A percentile compares a stretch with the other conserved stretches of the same genome.
Evolutionary conservation across 1,140 invertebrate species (phyloP).

Genomic region (Gryon sp.): DNA sequence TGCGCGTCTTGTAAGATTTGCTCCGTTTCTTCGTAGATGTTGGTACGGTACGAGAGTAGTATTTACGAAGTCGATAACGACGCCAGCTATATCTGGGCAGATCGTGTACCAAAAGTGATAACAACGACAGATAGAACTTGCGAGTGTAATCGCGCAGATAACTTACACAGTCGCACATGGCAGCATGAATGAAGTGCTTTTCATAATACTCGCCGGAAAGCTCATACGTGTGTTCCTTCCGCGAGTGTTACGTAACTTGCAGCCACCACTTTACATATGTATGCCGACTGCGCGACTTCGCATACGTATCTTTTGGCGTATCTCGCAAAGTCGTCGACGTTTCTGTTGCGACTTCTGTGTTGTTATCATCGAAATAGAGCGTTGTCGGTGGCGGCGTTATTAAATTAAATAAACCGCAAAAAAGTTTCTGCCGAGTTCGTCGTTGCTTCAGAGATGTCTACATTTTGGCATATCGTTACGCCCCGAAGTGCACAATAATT

Average conservation of each 20-base stretch:
- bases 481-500: conserved; percentile 15
- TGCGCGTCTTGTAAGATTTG: conserved; percentile 26
- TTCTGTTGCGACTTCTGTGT: conserved; percentile 42
- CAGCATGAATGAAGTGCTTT: conserved; percentile 28
- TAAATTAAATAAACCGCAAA: conserved; percentile 72
- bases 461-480: conserved; percentile 6
- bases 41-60: too few relatives aligned
- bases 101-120: conserved; percentile 44
- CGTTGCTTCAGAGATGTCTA: conserved; percentile 13
- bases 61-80: conserved; percentile 23
- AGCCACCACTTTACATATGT: conserved; percentile 51
- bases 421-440: conserved; percentile 64
- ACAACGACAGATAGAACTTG: conserved; percentile 37
- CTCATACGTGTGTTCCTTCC: conserved; percentile 37
- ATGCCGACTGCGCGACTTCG: conserved; percentile 17
- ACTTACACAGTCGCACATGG: conserved; percentile 35
- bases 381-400: conserved; percentile 68
- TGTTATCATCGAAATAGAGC: conserved; percentile 75
- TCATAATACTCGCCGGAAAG: conserved; percentile 44
- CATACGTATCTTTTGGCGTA: conserved; percentile 35
- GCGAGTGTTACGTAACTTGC: conserved; percentile 30
- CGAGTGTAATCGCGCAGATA: conserved; percentile 36
- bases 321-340: too few relatives aligned
- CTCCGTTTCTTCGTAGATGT: conserved; percentile 11
- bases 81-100: conserved; percentile 36